Evolutionary conservation across 2,888 invertebrate species (phyloP).

Genomic region (Anthophora plumipes): DNA sequence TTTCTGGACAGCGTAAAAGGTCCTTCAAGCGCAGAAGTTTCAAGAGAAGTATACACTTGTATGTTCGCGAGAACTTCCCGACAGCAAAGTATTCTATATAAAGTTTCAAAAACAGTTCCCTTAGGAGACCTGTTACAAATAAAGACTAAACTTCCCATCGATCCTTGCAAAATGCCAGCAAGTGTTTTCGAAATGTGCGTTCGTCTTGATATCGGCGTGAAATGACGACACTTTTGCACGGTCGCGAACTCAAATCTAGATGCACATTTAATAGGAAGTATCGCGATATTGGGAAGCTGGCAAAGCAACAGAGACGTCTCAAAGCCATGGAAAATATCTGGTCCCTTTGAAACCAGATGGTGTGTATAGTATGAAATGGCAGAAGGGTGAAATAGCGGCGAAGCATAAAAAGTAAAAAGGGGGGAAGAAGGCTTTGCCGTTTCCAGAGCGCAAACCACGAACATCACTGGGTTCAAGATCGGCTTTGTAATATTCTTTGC

Average conservation of each 20-base stretch:
- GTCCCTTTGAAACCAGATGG: constrained; percentile 42
- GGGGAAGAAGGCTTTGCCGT: constrained; percentile 48
- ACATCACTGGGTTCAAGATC: constrained; percentile 39
- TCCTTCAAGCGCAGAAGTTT: constrained; percentile 26
- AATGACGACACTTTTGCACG: neutral
- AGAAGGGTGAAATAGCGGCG: constrained; percentile 38
- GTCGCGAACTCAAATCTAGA: neutral
- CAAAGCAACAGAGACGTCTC: constrained; percentile 19
- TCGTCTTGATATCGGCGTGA: neutral
- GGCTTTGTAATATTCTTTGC: constrained; percentile 59
- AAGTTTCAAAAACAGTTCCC: constrained; percentile 17
- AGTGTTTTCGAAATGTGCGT: neutral
- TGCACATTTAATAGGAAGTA: constrained; percentile 19
- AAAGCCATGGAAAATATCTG: constrained; percentile 42
- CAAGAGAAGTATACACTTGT: neutral
- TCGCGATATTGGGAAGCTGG: constrained; percentile 13
- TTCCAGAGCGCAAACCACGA: constrained; percentile 29
- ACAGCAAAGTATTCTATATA: neutral
- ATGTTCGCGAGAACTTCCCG: neutral
- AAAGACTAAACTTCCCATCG: neutral
- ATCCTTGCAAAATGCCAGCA: no score
- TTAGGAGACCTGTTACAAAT: neutral
- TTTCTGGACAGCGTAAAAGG: neutral
- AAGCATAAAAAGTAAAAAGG: constrained; percentile 43
- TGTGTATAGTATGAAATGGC: constrained; percentile 2